A percentile compares a stretch with the other conserved stretches of the same genome.
phyloP scores from a whole-genome alignment of 2,113 vertebrate genomes.

The Pangasianodon hypophthalmus region DNA sequence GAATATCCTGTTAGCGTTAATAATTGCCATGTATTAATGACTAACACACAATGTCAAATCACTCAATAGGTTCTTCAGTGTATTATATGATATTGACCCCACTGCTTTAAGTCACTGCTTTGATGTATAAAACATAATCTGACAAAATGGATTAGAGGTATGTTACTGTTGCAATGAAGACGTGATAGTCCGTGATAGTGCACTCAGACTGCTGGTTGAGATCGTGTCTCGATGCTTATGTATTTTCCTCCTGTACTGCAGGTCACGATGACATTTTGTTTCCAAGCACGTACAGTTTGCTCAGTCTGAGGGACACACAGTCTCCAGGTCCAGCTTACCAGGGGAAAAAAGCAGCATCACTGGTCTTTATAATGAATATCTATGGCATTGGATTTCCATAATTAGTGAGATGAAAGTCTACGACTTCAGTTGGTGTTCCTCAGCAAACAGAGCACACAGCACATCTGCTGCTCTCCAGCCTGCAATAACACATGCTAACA shows the following conservation, averaged over 20 bases:
- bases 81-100: not conserved
- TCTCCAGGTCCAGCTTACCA: not conserved
- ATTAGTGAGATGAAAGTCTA: constrained; percentile 41
- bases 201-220: not conserved
- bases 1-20: not conserved
- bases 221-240: not conserved
- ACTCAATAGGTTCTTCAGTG: not conserved
- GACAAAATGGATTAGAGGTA: not conserved
- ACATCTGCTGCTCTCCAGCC: constrained; percentile 25
- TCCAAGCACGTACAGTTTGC: constrained; percentile 8
- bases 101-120: not conserved
- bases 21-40: not conserved
- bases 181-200: not conserved
- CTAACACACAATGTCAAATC: not conserved
- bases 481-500: constrained; percentile 35
- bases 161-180: not conserved
- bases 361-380: constrained; percentile 22
- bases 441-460: not conserved
- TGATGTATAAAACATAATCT: not conserved
- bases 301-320: not conserved
- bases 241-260: not conserved
- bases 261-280: constrained; percentile 4
- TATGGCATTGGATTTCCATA: constrained; percentile 33
- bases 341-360: not conserved
- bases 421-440: constrained; percentile 30